Conservation (phyloP, 1,140 invertebrate species). For the Pseudomyrmex sp. region DNA sequence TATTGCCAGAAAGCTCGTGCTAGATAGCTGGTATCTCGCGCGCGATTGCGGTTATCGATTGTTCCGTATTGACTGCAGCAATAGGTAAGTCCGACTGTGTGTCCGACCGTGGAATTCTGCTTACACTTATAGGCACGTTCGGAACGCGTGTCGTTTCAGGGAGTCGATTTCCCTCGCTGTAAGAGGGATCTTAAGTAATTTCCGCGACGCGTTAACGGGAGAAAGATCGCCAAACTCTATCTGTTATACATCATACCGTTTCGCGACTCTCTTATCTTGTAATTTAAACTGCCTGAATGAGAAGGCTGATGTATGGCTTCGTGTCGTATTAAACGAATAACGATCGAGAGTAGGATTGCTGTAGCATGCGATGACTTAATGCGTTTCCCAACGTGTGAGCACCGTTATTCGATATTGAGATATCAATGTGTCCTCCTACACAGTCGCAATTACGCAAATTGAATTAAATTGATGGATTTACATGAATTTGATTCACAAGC, state of each 20-base stretch:
- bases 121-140: not conserved
- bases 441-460: not conserved
- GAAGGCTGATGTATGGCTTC: constrained; percentile 16
- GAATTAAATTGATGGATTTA: constrained; percentile 22
- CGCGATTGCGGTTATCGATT: constrained; percentile 80
- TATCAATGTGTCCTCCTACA: not conserved
- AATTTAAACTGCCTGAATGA: not conserved
- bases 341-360: constrained; percentile 23
- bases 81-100: constrained; percentile 63
- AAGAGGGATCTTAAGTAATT: constrained; percentile 30
- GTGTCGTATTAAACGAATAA: constrained; percentile 49
- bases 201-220: constrained; percentile 11
- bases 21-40: constrained; percentile 81
- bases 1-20: constrained; percentile 79
- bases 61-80: constrained; percentile 83
- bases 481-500: not conserved
- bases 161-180: not conserved
- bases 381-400: not conserved
- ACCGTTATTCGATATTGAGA: constrained; percentile 8
- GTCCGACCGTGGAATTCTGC: constrained; percentile 33
- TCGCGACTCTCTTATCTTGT: constrained; percentile 27
- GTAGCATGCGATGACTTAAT: constrained; percentile 11
- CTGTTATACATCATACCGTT: not conserved
- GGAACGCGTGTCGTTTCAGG: constrained; percentile 26
- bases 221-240: constrained; percentile 11